Conservation (phyloP, 2,797 vertebrate species). For the Oophaga sylvatica region DNA sequence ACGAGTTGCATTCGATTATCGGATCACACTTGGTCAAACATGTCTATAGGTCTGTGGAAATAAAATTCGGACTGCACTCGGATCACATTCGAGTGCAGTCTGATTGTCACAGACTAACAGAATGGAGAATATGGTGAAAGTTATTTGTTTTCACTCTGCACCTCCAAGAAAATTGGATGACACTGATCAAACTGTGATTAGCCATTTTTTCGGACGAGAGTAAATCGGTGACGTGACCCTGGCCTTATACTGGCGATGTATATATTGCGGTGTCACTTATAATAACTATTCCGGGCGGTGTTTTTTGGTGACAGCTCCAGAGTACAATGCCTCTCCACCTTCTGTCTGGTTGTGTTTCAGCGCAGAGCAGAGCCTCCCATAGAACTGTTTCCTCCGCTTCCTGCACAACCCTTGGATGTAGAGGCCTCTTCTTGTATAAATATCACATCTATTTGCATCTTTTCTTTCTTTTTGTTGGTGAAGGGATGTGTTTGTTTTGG, state of each 20-base stretch:
- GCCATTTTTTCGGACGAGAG: too few species aligned
- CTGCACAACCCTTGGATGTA: conserved; percentile 50
- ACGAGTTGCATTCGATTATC: too few species aligned
- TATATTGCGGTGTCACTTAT: background rate
- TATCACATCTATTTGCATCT: conserved; percentile 62
- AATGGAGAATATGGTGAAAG: too few species aligned
- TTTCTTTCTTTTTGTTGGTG: conserved; percentile 62
- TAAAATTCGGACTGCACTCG: too few species aligned
- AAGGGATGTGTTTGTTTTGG: conserved; percentile 59
- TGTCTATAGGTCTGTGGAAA: too few species aligned
- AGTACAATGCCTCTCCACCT: conserved; percentile 47
- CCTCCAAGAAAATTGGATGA: too few species aligned
- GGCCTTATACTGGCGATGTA: background rate
- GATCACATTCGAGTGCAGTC: too few species aligned
- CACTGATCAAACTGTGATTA: too few species aligned
- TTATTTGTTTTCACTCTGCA: too few species aligned
- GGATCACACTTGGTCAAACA: too few species aligned
- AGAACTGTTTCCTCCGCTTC: conserved; percentile 55
- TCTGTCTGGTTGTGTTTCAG: conserved; percentile 22
- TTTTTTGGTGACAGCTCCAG: conserved; percentile 10
- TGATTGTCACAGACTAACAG: too few species aligned
- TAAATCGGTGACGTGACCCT: too few species aligned
- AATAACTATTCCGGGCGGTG: background rate
- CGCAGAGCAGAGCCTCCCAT: conserved; percentile 43
- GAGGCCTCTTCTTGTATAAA: conserved; percentile 62